A percentile compares a stretch with the other conserved stretches of the same genome.
Evolutionary conservation across 92 coral and sea anemone species (phyloP).

Genomic region (Palythoa caribaeorum): DNA sequence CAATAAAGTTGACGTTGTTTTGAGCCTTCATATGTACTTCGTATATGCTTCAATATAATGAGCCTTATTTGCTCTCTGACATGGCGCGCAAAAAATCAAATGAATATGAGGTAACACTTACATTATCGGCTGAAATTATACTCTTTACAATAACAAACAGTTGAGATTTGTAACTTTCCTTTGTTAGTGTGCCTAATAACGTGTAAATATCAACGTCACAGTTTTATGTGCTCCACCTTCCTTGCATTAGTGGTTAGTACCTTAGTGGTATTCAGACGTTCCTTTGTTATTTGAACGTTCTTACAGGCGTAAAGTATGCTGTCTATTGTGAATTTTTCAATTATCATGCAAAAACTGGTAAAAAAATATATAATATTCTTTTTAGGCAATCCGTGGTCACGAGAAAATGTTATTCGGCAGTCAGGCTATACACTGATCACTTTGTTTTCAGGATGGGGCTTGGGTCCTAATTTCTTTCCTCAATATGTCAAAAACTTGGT

Average conservation of each 20-base stretch:
- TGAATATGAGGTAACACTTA: too few species aligned
- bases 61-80: too few species aligned
- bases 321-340: constrained; percentile 3
- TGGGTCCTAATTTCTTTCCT: not conserved
- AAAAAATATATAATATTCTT: constrained; percentile 5
- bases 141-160: too few species aligned
- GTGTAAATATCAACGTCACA: not conserved
- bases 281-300: constrained; percentile 8
- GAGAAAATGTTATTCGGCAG: constrained; percentile 22
- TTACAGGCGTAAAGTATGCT: not conserved
- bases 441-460: not conserved
- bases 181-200: too few species aligned
- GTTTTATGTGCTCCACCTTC: not conserved
- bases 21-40: too few species aligned
- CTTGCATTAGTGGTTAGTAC: not conserved
- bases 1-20: too few species aligned
- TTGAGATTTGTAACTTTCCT: too few species aligned
- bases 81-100: too few species aligned
- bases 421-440: not conserved
- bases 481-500: not conserved
- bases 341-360: constrained; percentile 22
- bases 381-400: constrained; percentile 19
- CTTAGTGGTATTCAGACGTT: not conserved
- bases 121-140: too few species aligned
- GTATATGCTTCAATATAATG: too few species aligned